Percentiles rank a stretch among this genome's conserved stretches.
Evolutionary conservation across 2,888 invertebrate species (phyloP).

Genomic region (Drosophila parthenogenetica): DNA sequence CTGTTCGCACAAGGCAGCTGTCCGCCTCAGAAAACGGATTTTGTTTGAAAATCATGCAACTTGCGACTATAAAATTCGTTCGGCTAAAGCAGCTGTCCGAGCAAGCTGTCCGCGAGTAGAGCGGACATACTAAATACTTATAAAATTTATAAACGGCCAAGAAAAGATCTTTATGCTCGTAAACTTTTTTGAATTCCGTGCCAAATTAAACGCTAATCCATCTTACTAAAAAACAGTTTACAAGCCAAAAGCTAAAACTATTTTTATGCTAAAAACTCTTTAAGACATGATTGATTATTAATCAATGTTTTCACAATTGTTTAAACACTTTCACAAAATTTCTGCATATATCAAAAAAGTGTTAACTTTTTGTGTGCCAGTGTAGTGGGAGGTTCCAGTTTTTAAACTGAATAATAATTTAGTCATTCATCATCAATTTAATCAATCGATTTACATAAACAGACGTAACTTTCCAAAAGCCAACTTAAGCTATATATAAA

Average conservation of each 20-base stretch:
- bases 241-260: background rate
- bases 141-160: too few relatives aligned
- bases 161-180: too few relatives aligned
- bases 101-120: too few relatives aligned
- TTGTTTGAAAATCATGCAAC: too few relatives aligned
- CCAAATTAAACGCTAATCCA: background rate
- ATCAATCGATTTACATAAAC: conserved; percentile 52
- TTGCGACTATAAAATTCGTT: too few relatives aligned
- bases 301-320: conserved; percentile 15
- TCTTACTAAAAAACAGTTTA: background rate
- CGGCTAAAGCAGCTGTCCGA: too few relatives aligned
- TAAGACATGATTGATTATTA: conserved; percentile 15
- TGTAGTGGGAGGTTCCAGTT: conserved; percentile 44
- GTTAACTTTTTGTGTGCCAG: background rate
- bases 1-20: too few relatives aligned
- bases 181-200: too few relatives aligned
- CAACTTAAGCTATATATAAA: background rate
- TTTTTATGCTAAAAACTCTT: background rate
- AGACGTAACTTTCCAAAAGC: conserved; percentile 11
- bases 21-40: too few relatives aligned
- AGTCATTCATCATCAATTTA: conserved; percentile 51
- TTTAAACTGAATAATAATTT: conserved; percentile 18
- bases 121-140: too few relatives aligned
- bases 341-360: conserved; percentile 24
- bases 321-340: conserved; percentile 42